Percentiles rank a stretch among this genome's conserved stretches.
phyloP scores from a whole-genome alignment of 2,888 invertebrate genomes.

The Diaphora mendica region DNA sequence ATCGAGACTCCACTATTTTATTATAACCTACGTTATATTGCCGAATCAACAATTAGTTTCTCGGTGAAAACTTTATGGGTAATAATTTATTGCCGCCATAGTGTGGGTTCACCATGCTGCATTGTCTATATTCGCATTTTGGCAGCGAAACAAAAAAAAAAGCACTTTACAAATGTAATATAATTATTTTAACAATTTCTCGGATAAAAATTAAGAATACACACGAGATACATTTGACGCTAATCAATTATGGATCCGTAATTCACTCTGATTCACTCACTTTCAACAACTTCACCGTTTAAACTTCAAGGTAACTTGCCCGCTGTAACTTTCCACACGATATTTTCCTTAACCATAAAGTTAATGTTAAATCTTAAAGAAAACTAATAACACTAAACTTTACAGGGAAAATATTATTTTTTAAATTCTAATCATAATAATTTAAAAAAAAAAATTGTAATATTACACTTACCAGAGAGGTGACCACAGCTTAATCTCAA shows the following conservation, averaged over 20 bases:
- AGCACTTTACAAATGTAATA: background rate
- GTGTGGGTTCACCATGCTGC: too few relatives aligned
- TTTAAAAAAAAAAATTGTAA: too few relatives aligned
- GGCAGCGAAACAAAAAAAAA: too few relatives aligned
- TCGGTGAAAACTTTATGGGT: too few relatives aligned
- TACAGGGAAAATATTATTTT: background rate
- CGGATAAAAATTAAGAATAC: background rate
- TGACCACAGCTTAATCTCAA: too few relatives aligned
- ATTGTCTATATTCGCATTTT: too few relatives aligned
- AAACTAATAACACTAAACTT: constrained; percentile 6
- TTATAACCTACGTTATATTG: too few relatives aligned
- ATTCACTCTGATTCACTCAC: background rate
- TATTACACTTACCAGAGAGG: too few relatives aligned
- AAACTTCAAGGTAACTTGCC: background rate
- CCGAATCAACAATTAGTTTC: too few relatives aligned
- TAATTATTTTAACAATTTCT: background rate
- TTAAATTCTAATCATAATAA: too few relatives aligned
- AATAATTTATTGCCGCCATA: too few relatives aligned
- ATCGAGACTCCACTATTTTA: too few relatives aligned
- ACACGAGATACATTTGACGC: background rate
- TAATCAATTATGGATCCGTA: constrained; percentile 2
- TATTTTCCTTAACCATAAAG: constrained; percentile 1
- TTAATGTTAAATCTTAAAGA: constrained; percentile 6
- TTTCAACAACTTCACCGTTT: background rate
- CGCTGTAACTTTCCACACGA: background rate